A percentile compares a stretch with the other conserved stretches of the same genome.
These are phyloP conservation scores for Phaenicophaeus curvirostris DNA, from an alignment of 2,797 vertebrate species.

Conservation along the genomic window DNA sequence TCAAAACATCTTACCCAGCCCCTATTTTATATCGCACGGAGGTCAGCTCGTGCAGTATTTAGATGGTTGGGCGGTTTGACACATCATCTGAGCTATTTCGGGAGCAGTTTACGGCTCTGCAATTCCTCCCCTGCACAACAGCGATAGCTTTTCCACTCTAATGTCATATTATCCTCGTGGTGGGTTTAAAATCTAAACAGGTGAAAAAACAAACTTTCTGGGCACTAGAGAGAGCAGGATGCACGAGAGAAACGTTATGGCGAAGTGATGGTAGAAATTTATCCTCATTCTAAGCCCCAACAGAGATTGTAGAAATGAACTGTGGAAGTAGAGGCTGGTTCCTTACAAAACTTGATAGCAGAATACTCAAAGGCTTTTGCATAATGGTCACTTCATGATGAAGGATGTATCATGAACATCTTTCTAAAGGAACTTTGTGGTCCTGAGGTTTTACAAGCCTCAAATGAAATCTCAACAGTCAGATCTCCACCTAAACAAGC, in stretches of 20 bases:
- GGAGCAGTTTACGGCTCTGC: conserved; percentile 69
- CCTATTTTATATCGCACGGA: conserved; percentile 41
- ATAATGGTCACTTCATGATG: neutral
- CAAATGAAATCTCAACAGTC: accelerated
- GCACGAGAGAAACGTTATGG: neutral
- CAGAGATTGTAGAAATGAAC: neutral
- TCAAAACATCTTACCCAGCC: conserved; percentile 18
- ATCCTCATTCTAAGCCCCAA: neutral
- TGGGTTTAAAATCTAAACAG: conserved; percentile 66
- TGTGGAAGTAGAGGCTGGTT: neutral
- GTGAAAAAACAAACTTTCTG: conserved; percentile 67
- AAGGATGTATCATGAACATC: neutral
- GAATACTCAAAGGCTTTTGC: neutral
- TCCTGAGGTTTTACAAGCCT: neutral
- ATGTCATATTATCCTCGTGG: conserved; percentile 62
- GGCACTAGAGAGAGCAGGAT: neutral
- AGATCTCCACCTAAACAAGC: neutral
- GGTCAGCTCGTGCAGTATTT: conserved; percentile 45
- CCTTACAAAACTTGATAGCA: neutral
- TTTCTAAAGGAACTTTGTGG: neutral
- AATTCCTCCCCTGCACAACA: conserved; percentile 62
- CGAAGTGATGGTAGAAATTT: neutral
- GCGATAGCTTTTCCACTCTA: conserved; percentile 65
- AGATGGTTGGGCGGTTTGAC: conserved; percentile 63
- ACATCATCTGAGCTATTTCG: conserved; percentile 72